These are phyloP conservation scores for Biston stratarius DNA, from an alignment of 2,888 invertebrate genomes.

Conservation along the genomic window DNA sequence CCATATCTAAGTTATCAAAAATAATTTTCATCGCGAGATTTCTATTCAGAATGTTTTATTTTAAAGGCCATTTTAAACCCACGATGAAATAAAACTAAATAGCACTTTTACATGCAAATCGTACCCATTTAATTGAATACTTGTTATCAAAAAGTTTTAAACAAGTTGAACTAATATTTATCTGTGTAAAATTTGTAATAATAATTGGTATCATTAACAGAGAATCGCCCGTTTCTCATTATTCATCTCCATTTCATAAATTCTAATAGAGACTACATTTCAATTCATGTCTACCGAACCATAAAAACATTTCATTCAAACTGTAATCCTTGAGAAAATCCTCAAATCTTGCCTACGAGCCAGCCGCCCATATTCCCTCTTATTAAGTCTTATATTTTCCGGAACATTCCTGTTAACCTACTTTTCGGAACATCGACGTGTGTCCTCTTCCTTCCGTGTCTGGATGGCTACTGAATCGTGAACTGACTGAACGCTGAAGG, in stretches of 20 bases:
- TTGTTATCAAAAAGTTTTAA: not conserved
- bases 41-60: too few species aligned
- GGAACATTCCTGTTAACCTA: constrained; percentile 40
- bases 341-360: constrained; percentile 29
- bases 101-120: too few species aligned
- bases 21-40: too few species aligned
- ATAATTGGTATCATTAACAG: not conserved
- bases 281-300: constrained; percentile 24
- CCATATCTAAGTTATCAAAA: too few species aligned
- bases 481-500: constrained; percentile 19
- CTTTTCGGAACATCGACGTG: constrained; percentile 22
- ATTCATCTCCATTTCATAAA: constrained; percentile 20
- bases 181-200: not conserved
- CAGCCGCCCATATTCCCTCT: constrained; percentile 28
- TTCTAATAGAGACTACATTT: constrained; percentile 16
- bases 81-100: too few species aligned
- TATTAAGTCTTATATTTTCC: constrained; percentile 40
- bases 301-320: constrained; percentile 25
- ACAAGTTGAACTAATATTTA: not conserved
- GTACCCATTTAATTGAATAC: not conserved
- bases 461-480: constrained; percentile 40
- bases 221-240: not conserved
- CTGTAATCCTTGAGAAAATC: constrained; percentile 32
- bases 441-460: constrained; percentile 18
- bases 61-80: too few species aligned